Evolutionary conservation across 2,888 invertebrate species (phyloP), one percentile per base, ranked within the genome.

Genomic region (Oxyteleia sp.): DNA sequence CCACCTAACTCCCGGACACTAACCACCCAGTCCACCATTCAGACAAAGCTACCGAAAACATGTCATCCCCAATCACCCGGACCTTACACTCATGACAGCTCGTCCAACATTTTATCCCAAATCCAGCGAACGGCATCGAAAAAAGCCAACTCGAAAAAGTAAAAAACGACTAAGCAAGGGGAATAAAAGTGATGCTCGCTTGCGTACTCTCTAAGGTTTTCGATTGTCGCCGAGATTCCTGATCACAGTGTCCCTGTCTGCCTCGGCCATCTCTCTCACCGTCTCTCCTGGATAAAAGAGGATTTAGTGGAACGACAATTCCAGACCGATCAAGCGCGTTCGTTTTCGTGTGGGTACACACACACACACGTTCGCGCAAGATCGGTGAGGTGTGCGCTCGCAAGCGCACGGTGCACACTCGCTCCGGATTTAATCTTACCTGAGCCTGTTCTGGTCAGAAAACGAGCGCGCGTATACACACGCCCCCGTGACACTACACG

Each of bases 371-470:
- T n/a, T n/a, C n/a, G n/a, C n/a, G n/a, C n/a, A n/a, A 51, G 7
- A 43, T 3, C 32, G 51, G 10, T 18, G 35, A 59, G 29, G 11
- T 35, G 69, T 32, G 57, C 26, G 49, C 55, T 10, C 64, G 57
- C 41, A 47, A 45, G 41, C 63, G 26, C 26, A 51, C 66, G 72
- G 71, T 75, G 79, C 82, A 85, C 84, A 85, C 85, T 84, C 81
- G 86, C 79, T 71, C 74, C 83, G 87, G 85, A 87, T 87, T 85
- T 87, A 88, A 87, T 87, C 88, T 88, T 81, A 78, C 84, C 80
- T 82, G 80, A 84, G 85, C 81, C 84, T 78, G 83, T 82, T 84
- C 74, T 79, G 57, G 38, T 76, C 41, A 75, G 55, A 80, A 76
- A 81, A 79, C 79, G 72, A 80, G 81, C 83, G 79, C 71, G 84